Conservation (phyloP, 2,113 vertebrate genomes). For the Indicator maculatus region DNA sequence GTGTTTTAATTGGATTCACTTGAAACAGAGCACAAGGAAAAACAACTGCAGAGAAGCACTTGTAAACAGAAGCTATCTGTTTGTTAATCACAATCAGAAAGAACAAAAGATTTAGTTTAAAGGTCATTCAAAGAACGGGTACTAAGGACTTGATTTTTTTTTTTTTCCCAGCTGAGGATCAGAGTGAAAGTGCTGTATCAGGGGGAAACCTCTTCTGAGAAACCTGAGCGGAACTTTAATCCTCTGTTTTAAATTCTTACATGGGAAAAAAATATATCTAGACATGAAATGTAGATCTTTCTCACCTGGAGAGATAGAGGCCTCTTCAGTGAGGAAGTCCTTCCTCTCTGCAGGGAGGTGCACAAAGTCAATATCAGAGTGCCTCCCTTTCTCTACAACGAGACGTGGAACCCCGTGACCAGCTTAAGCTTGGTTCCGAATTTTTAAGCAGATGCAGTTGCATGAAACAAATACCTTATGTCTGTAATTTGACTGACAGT, state of each 20-base stretch:
- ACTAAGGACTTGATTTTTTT: neutral
- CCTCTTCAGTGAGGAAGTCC: neutral
- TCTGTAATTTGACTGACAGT: neutral
- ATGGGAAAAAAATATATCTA: neutral
- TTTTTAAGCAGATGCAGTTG: neutral
- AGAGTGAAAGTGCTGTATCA: neutral
- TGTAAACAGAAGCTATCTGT: neutral
- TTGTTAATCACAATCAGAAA: conserved; percentile 24
- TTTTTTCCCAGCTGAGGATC: neutral
- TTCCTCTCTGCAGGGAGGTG: neutral
- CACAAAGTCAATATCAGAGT: neutral
- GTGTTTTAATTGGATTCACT: neutral
- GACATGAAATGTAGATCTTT: neutral
- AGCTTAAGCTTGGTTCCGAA: neutral
- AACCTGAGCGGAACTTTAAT: neutral
- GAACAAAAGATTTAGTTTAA: neutral
- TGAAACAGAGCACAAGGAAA: neutral
- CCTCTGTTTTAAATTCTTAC: neutral
- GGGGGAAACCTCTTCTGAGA: neutral
- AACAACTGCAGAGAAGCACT: neutral
- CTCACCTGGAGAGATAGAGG: neutral
- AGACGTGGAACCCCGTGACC: neutral
- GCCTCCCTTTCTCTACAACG: fast-evolving
- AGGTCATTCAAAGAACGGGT: neutral
- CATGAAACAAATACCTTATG: neutral